These are phyloP conservation scores for Achatina immaculata DNA, from an alignment of 1,140 invertebrate species.

Conservation along the genomic window DNA sequence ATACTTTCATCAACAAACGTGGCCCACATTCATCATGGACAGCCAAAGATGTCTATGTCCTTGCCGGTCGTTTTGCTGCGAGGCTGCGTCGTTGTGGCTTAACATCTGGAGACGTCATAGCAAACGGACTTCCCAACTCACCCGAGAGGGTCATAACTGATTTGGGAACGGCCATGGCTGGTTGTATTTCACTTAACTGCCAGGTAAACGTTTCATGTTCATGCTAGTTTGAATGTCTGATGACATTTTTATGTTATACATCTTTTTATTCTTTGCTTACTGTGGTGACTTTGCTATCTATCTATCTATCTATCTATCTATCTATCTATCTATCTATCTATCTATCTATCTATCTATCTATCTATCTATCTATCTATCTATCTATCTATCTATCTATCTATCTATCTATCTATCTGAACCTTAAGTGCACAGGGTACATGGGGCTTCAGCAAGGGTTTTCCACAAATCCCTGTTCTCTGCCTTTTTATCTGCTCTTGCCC, in stretches of 20 bases:
- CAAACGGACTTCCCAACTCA: conserved; percentile 10
- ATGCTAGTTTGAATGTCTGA: too few relatives aligned
- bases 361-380: conserved; percentile 4
- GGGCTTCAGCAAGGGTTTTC: too few relatives aligned
- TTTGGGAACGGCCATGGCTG: conserved; percentile 10
- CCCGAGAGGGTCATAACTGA: conserved; percentile 16
- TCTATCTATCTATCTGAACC: too few relatives aligned
- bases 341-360: conserved; percentile 4
- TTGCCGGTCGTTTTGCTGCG: not conserved
- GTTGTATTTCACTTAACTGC: conserved; percentile 6
- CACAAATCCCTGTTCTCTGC: too few relatives aligned
- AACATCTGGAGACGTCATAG: not conserved
- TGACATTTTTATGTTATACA: too few relatives aligned
- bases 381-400: conserved; percentile 4
- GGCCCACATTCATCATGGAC: not conserved
- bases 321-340: conserved; percentile 4
- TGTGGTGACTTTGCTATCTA: not conserved
- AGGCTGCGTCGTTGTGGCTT: not conserved
- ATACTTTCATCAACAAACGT: conserved; percentile 7
- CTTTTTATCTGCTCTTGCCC: too few relatives aligned
- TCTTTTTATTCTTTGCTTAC: too few relatives aligned
- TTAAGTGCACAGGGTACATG: too few relatives aligned
- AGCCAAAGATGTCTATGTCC: not conserved
- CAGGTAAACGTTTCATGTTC: conserved; percentile 9
- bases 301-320: conserved; percentile 4